Percentiles rank a stretch among this genome's conserved stretches.
Evolutionary conservation across 2,797 vertebrate genomes (phyloP).

Genomic region (Glyptemys insculpta): DNA sequence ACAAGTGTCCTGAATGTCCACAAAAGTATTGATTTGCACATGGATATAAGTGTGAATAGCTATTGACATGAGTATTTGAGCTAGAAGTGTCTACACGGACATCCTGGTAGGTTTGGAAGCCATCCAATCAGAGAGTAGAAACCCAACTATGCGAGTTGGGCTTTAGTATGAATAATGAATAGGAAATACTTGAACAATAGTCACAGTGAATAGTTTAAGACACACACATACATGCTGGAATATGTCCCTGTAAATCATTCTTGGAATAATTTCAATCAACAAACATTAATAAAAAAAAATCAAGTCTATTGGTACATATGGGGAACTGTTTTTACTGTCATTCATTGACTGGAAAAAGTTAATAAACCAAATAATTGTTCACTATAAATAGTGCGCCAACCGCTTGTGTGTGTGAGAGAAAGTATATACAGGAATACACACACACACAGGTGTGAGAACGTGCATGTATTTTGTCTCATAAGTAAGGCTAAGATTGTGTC

Average conservation of each 20-base stretch:
- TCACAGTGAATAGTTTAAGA: background rate
- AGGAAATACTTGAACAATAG: background rate
- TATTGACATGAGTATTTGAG: background rate
- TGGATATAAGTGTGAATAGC: background rate
- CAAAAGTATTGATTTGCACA: background rate
- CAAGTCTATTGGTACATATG: fast-evolving
- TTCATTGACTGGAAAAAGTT: background rate
- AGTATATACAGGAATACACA: background rate
- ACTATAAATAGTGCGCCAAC: background rate
- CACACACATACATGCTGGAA: background rate
- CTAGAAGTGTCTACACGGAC: background rate
- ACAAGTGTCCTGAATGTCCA: background rate
- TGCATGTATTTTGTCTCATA: no score
- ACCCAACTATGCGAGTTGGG: background rate
- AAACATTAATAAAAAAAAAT: fast-evolving
- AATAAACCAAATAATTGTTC: background rate
- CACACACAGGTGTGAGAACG: no score
- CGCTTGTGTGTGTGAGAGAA: background rate
- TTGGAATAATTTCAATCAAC: background rate
- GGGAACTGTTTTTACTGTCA: background rate
- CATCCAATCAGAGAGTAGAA: fast-evolving
- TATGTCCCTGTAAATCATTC: background rate
- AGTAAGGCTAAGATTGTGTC: no score
- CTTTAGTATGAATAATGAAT: background rate
- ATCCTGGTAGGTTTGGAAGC: background rate